phyloP scores from a whole-genome alignment of 2,113 vertebrate species.

The Edolisoma coerulescens region DNA sequence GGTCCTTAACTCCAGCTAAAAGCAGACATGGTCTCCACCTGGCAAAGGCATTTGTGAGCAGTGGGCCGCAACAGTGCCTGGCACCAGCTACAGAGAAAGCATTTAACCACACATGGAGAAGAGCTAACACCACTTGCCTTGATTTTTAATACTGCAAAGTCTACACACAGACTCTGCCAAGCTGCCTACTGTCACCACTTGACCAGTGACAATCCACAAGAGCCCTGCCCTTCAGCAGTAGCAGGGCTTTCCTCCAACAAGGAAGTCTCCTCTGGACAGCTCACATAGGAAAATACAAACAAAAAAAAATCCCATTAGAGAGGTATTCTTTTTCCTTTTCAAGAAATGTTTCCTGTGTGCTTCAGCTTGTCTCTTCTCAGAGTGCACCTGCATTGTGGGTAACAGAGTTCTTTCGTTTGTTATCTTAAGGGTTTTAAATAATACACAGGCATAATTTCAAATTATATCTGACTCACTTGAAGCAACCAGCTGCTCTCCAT shows the following conservation, averaged over 20 bases:
- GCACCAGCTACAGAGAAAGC: not conserved
- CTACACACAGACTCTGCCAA: not conserved
- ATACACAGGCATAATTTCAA: not conserved
- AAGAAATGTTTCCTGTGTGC: not conserved
- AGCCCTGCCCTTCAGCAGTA: not conserved
- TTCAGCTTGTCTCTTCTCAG: not conserved
- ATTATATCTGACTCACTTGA: not conserved
- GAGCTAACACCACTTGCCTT: not conserved
- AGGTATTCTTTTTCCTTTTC: not conserved
- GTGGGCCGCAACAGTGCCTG: not conserved
- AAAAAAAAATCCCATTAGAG: not conserved
- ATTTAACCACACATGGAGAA: conserved; percentile 30
- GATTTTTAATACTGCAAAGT: not conserved
- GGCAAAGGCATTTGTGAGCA: conserved; percentile 34
- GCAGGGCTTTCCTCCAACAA: not conserved
- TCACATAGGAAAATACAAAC: not conserved
- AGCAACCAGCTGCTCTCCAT: not conserved
- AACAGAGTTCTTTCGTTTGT: not conserved
- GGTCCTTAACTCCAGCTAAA: not conserved
- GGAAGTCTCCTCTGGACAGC: not conserved
- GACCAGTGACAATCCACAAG: not conserved
- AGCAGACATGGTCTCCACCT: conserved; percentile 5
- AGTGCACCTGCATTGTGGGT: not conserved
- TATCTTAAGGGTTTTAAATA: not conserved
- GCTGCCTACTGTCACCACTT: not conserved